phyloP scores from a whole-genome alignment of 1,140 invertebrate genomes.

The Leptoteleia sp. region DNA sequence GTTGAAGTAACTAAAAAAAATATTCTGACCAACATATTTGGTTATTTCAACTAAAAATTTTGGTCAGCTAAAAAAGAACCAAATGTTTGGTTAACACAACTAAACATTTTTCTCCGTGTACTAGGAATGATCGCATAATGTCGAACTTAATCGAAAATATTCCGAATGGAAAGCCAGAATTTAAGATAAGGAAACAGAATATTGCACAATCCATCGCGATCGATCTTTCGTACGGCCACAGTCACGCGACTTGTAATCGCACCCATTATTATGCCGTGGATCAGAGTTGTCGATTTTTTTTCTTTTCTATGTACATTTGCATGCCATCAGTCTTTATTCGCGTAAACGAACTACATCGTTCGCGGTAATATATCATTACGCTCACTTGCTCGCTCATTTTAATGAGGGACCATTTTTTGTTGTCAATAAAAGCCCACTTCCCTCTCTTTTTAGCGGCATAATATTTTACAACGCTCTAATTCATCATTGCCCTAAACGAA shows the following conservation, averaged over 20 bases:
- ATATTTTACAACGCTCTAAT: slow-evolving; percentile 1
- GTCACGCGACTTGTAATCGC: slow-evolving; percentile 22
- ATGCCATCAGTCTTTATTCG: slow-evolving; percentile 36
- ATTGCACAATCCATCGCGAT: slow-evolving; percentile 23
- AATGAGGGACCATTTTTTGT: slow-evolving; percentile 11
- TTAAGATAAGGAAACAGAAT: too few species aligned
- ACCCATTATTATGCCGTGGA: slow-evolving; percentile 16
- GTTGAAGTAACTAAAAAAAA: too few species aligned
- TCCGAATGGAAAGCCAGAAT: too few species aligned
- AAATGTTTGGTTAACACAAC: too few species aligned
- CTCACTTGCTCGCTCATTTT: slow-evolving; percentile 27
- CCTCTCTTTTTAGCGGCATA: background rate
- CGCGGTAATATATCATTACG: slow-evolving; percentile 32
- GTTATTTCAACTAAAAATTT: too few species aligned
- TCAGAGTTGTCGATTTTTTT: background rate
- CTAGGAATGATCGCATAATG: too few species aligned
- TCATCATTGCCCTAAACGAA: slow-evolving; percentile 3
- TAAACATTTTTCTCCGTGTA: too few species aligned
- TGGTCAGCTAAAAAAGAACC: too few species aligned
- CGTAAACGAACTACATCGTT: slow-evolving; percentile 20
- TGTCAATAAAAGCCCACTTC: background rate
- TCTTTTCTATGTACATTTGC: slow-evolving; percentile 26
- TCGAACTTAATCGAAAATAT: too few species aligned
- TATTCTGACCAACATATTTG: too few species aligned
- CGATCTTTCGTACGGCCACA: slow-evolving; percentile 22